phyloP scores from a whole-genome alignment of 2,113 vertebrate genomes.

The Mesocricetus auratus region DNA sequence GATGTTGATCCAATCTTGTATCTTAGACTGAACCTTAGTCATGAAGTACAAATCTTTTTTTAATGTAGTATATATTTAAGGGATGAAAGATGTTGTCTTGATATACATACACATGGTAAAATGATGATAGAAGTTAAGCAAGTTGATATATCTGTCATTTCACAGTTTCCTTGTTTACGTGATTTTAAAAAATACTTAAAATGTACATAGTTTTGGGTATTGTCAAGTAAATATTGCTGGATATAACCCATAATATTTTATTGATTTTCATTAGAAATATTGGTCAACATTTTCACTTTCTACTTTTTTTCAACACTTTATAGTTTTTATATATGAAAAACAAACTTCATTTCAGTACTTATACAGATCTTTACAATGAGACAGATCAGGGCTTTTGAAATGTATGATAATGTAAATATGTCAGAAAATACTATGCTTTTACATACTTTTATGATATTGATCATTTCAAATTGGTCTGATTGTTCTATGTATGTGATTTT shows the following conservation, averaged over 20 bases:
- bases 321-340: neutral
- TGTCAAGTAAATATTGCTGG: neutral
- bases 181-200: neutral
- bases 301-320: neutral
- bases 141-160: neutral
- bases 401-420: neutral
- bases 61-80: neutral
- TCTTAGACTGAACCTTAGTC: neutral
- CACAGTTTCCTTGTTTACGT: neutral
- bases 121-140: neutral
- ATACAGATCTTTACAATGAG: neutral
- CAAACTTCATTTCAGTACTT: neutral
- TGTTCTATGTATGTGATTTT: neutral
- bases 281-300: neutral
- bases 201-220: neutral
- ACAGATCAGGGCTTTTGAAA: constrained; percentile 43
- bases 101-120: neutral
- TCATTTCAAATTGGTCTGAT: constrained; percentile 45
- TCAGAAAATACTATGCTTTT: constrained; percentile 20
- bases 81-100: neutral
- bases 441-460: neutral
- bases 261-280: neutral
- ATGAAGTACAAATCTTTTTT: neutral
- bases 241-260: neutral
- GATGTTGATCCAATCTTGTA: neutral